Evolutionary conservation across 2,888 invertebrate genomes (phyloP), one percentile per base, ranked within the genome.

Genomic region (Hartigia nigra): DNA sequence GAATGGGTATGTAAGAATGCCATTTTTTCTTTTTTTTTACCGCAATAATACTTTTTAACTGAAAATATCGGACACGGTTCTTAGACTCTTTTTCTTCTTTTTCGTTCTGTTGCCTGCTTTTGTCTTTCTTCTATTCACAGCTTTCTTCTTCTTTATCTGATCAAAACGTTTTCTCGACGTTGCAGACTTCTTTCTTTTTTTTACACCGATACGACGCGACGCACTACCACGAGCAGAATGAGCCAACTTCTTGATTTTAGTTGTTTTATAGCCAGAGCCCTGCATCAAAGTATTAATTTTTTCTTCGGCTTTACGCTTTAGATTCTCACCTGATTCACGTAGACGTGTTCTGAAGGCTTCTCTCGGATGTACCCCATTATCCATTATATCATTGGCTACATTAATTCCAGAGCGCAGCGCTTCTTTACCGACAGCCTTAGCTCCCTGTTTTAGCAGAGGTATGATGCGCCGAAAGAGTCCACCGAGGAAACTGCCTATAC

Each of bases 1-100:
- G 82, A 83, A 32, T 81, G 79, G 12, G 80, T 39, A 75, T 84
- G 83, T 70, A 83, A 34, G 77, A 83, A 84, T 3, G 84, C 81
- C 86, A 84, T 86, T n/a, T n/a, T n/a, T n/a, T n/a, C n/a, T n/a
- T n/a, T n/a, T n/a, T n/a, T n/a, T n/a, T n/a, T n/a, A n/a, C n/a
- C n/a, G n/a, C n/a, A 12, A 12, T 37, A 3, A 55, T 39, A 4
- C 4, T 12, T 11, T 31, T 72, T 74, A 76, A 23, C 74, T 69
- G 37, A 83, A 82, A 74, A 83, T 83, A 75, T 82, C 83, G 0
- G n/a, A 31, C 72, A 78, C 75, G 12, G 12, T 34, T 34, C 34
- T 4, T 34, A 34, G 34, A 34, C 34, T 1, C 34, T 34, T 34
- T 34, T 34, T 4, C 34, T 34, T 34, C 34, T 37, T 12, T 12